These are phyloP conservation scores for Petromus typicus DNA, from an alignment of 2,113 vertebrate species.

Conservation along the genomic window DNA sequence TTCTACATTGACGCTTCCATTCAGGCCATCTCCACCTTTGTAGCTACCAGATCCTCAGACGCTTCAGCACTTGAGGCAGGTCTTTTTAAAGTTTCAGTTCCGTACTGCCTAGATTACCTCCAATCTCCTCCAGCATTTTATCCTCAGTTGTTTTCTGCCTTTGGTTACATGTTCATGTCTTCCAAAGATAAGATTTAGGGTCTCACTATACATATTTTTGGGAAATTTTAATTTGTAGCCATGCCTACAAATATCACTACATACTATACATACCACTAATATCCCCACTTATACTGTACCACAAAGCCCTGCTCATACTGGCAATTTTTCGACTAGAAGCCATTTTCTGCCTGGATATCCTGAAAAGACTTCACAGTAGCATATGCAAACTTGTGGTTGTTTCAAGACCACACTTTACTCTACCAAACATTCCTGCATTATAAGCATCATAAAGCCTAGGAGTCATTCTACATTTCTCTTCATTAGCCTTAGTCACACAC, in stretches of 20 bases:
- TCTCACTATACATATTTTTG: not conserved
- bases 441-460: not conserved
- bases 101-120: not conserved
- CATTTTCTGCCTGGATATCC: too few species aligned
- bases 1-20: not conserved
- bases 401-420: fast-evolving
- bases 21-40: not conserved
- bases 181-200: not conserved
- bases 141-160: not conserved
- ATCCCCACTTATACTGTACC: not conserved
- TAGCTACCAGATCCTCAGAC: not conserved
- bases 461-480: not conserved
- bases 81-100: not conserved
- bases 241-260: not conserved
- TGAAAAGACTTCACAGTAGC: not conserved
- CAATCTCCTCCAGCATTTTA: not conserved
- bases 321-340: not conserved
- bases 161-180: not conserved
- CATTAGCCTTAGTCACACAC: not conserved
- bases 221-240: not conserved
- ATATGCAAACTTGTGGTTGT: fast-evolving
- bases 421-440: fast-evolving
- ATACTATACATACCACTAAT: not conserved
- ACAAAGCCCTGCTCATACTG: not conserved
- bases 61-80: not conserved